phyloP scores from a whole-genome alignment of 2,888 invertebrate genomes.

The Lamellibrachia columna region DNA sequence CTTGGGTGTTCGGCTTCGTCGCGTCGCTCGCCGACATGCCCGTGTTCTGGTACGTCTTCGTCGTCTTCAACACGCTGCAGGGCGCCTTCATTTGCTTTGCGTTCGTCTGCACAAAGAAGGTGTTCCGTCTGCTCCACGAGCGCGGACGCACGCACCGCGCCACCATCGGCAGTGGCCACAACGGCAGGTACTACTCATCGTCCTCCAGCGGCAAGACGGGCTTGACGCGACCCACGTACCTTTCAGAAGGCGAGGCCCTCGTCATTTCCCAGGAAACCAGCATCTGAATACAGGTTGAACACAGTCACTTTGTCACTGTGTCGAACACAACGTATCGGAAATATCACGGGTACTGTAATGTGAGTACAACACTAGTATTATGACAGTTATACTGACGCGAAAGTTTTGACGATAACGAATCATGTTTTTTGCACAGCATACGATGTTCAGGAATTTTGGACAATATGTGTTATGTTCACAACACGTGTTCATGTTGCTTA shows the following conservation, averaged over 20 bases:
- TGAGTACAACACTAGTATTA: not conserved
- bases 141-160: not conserved
- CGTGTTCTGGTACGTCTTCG: constrained; percentile 67
- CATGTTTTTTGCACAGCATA: not conserved
- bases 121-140: constrained; percentile 38
- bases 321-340: not conserved
- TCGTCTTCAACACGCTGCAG: constrained; percentile 68
- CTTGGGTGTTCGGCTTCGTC: constrained; percentile 67
- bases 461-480: not conserved
- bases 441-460: too few species aligned
- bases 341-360: not conserved
- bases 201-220: not conserved
- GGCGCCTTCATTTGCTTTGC: constrained; percentile 70
- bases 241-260: not conserved
- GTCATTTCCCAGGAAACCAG: constrained; percentile 3
- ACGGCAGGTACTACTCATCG: constrained; percentile 3
- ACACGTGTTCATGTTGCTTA: not conserved
- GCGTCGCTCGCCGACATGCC: constrained; percentile 59
- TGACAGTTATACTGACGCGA: not conserved
- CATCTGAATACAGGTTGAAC: not conserved
- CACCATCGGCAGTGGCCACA: not conserved
- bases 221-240: not conserved
- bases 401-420: not conserved
- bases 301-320: not conserved
- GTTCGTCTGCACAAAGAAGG: constrained; percentile 56